These are phyloP conservation scores for Microtus ochrogaster DNA, from an alignment of 2,113 vertebrate species.

Conservation along the genomic window DNA sequence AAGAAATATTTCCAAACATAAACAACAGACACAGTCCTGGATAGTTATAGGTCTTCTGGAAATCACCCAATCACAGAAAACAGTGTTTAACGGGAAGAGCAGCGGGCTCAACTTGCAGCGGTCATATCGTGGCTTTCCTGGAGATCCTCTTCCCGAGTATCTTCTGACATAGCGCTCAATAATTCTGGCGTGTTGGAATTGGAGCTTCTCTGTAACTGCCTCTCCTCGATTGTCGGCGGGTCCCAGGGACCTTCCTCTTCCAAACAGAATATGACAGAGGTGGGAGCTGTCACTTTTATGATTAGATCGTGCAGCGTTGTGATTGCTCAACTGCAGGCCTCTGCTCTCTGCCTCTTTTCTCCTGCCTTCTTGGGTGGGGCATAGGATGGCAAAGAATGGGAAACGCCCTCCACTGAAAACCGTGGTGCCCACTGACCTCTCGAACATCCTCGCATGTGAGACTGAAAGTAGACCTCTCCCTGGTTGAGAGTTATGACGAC, in stretches of 20 bases:
- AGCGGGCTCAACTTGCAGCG: not conserved
- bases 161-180: not conserved
- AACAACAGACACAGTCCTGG: not conserved
- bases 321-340: not conserved
- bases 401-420: not conserved
- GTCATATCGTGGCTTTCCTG: not conserved
- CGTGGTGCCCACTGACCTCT: not conserved
- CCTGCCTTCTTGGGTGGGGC: not conserved
- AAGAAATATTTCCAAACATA: not conserved
- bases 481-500: not conserved
- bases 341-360: not conserved
- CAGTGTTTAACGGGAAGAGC: not conserved
- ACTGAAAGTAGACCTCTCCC: not conserved
- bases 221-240: not conserved
- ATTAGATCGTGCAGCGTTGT: too few relatives aligned
- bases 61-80: not conserved
- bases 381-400: not conserved
- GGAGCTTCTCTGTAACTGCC: not conserved
- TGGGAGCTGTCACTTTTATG: not conserved
- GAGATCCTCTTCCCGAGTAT: not conserved
- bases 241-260: not conserved
- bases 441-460: not conserved
- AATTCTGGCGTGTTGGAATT: not conserved
- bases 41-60: not conserved
- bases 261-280: not conserved